Evolutionary conservation across 1,140 invertebrate species (phyloP).

Genomic region (Zaprionus lachaisei): DNA sequence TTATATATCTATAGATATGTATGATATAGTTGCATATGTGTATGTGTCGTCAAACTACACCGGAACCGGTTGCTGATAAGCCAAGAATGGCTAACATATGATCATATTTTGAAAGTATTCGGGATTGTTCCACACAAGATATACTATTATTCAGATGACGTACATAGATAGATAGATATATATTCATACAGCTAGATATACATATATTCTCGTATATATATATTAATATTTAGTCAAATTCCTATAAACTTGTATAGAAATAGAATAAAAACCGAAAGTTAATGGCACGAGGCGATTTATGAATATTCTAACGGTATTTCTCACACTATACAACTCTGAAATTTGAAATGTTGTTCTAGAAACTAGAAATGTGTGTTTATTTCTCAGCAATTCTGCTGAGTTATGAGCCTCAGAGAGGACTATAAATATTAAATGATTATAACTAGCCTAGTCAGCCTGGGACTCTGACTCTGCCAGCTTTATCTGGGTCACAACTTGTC

Average conservation of each 20-base stretch:
- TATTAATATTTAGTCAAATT: neutral
- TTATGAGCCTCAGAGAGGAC: neutral
- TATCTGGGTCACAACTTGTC: slow-evolving; percentile 62
- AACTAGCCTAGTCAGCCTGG: neutral
- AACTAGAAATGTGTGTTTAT: neutral
- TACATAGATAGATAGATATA: neutral
- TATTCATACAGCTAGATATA: no score
- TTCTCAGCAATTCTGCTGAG: neutral
- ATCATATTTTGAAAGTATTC: slow-evolving; percentile 9
- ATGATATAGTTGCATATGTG: neutral
- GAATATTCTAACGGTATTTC: slow-evolving; percentile 26
- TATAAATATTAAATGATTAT: slow-evolving; percentile 4
- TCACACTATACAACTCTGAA: neutral
- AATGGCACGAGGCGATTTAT: slow-evolving; percentile 29
- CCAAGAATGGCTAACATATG: neutral
- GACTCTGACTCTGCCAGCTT: neutral
- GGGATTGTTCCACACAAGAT: slow-evolving; percentile 16
- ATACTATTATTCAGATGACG: neutral
- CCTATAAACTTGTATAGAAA: neutral
- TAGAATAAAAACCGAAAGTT: neutral
- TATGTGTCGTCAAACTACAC: neutral
- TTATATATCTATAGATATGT: slow-evolving; percentile 5
- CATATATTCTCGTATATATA: no score
- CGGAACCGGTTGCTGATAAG: slow-evolving; percentile 41
- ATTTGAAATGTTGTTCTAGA: neutral